These are phyloP conservation scores for Diorhabda elongata DNA, from an alignment of 1,140 invertebrate species.

Conservation along the genomic window DNA sequence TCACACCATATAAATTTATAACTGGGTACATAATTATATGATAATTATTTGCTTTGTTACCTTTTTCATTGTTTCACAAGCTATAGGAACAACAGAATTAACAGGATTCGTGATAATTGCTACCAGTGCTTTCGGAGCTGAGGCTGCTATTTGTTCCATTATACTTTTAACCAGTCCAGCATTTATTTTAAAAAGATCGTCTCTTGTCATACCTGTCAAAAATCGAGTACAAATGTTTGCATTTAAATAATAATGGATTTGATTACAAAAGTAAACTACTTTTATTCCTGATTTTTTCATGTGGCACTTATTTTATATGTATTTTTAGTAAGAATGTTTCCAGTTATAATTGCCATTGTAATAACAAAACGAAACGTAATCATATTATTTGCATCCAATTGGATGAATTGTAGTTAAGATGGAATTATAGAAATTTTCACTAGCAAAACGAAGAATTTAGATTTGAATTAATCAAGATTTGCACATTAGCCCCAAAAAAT, in stretches of 20 bases:
- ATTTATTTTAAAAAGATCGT: conserved; percentile 98
- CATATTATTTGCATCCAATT: no score
- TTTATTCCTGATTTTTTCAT: no score
- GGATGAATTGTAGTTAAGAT: no score
- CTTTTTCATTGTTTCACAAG: conserved; percentile 90
- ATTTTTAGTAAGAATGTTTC: no score
- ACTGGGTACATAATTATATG: neutral
- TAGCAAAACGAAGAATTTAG: no score
- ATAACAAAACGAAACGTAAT: no score
- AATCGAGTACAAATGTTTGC: neutral
- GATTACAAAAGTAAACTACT: no score
- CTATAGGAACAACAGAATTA: conserved; percentile 97
- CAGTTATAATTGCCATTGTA: no score
- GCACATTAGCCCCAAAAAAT: no score
- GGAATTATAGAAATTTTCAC: no score
- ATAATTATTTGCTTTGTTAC: conserved; percentile 55
- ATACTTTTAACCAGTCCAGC: conserved; percentile 95
- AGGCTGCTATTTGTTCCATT: conserved; percentile 70
- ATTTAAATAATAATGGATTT: neutral
- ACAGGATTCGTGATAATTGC: conserved; percentile 98
- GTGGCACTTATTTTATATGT: no score
- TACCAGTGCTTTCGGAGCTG: conserved; percentile 87
- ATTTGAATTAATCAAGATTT: no score
- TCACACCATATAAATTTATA: neutral
- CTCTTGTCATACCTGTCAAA: conserved; percentile 70